Conservation (phyloP, 2,113 vertebrate species). For the Arothron firmamentum region DNA sequence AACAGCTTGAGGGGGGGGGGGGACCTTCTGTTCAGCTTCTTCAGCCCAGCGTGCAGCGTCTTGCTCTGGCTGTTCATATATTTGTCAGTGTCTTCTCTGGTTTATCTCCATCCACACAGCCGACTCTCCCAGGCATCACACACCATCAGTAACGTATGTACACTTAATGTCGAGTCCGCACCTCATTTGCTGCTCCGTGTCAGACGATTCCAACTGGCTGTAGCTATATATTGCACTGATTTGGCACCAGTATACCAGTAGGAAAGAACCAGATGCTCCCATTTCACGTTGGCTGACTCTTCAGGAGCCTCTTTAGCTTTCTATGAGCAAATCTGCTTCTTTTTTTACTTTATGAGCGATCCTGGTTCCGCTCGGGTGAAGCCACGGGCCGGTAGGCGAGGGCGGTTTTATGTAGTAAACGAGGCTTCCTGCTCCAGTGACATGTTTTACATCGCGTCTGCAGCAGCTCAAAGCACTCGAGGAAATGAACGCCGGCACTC, state of each 20-base stretch:
- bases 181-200: not conserved
- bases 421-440: slow-evolving; percentile 7
- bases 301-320: slow-evolving; percentile 12
- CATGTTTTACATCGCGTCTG: slow-evolving; percentile 43
- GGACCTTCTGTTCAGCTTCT: slow-evolving; percentile 1
- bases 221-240: not conserved
- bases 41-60: slow-evolving; percentile 29
- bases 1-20: slow-evolving; percentile 22
- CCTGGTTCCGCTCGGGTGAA: slow-evolving; percentile 25
- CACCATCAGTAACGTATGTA: slow-evolving; percentile 8
- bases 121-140: not conserved
- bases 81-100: slow-evolving; percentile 15
- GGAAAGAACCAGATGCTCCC: slow-evolving; percentile 2
- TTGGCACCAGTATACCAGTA: not conserved
- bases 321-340: slow-evolving; percentile 23
- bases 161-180: not conserved
- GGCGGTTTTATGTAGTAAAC: slow-evolving; percentile 32
- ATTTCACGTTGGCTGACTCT: not conserved
- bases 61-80: slow-evolving; percentile 32
- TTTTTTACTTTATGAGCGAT: slow-evolving; percentile 8
- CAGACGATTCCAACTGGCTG: not conserved
- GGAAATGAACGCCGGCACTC: slow-evolving; percentile 30
- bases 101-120: slow-evolving; percentile 7
- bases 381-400: slow-evolving; percentile 2
- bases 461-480: slow-evolving; percentile 12